Evolutionary conservation across 2,113 vertebrate genomes (phyloP), one percentile per base, ranked within the genome.

Genomic region (Nothobranchius kuhntae): DNA sequence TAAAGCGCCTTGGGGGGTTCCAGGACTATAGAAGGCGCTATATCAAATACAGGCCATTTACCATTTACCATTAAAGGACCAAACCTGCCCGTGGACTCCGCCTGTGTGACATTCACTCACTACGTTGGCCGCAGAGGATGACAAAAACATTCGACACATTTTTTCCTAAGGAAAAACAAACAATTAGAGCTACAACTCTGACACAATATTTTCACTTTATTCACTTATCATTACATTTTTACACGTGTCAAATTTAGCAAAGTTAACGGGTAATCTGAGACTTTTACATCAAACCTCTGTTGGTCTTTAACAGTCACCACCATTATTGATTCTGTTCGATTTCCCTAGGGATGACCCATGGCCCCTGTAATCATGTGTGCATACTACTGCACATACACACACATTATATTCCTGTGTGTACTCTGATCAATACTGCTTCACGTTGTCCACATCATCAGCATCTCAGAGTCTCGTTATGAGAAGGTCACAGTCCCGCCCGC

Each of bases 321-420:
- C 75, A 68, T 78, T 54, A 69, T 77, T 74, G 55, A 79, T 77
- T 38, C 61, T 46, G 47, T 59, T 73, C 83, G 75, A 90, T 90
- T 89, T 90, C 89, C 86, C 86, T 58, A 13, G 65, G 51, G 87
- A 68, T 13, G 17, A 40, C 21, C 64, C 54, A 0, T 79, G 83
- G 82, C 80, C 80, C 21, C 53, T 75, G 52, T 71, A 74, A 81
- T 81, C 64, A 79, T 56, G 73, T 17, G 59, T 17, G 59, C 53
- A 68, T 21, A 73, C 55, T 47, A 38, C 50, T 65, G 64, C 56
- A 42, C 40, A 42, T 7, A 42, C 40, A 42, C n/a, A 51, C 59
- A 30, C 30, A 30, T 30, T 30, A 30, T 30, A 30, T 30, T 30
- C 30, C 70, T 61, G 47, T 53, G 44, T 52, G 51, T 44, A 38